Evolutionary conservation across 2,888 invertebrate species (phyloP), one percentile per base, ranked within the genome.

Genomic region (Pachymerium ferrugineum): DNA sequence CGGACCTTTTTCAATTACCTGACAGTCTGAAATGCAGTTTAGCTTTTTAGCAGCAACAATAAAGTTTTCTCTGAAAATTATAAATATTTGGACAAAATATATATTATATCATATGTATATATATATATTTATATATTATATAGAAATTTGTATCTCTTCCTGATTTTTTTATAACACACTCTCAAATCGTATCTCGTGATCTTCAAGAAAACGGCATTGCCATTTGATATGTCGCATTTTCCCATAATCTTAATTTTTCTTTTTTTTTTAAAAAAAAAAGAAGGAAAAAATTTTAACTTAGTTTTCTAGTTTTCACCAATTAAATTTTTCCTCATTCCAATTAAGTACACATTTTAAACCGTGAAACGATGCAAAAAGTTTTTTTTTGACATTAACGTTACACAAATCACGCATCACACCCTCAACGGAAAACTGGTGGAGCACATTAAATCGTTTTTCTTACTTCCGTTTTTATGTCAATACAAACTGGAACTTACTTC

Each of bases 31-130:
- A 54, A 54, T 54, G 54, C 54, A 25, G 25, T 1, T 54, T 54
- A n/a, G n/a, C n/a, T 1, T 54, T 25, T 47, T 54, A 54, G 54
- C 22, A 54, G 54, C 54, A 54, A 54, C 54, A 10, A 54, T 54
- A 54, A 54, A 54, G n/a, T 54, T 54, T 25, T 54, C 54, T 54
- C 54, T 54, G 54, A 54, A 54, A 54, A 54, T 54, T 54, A 54
- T 54, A 54, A 54, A 54, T 54, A 54, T 54, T 54, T 54, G 54
- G 54, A 54, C 54, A 54, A 54, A 54, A 54, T 54, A 54, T 54
- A 54, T 54, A 54, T 54, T 54, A 54, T 54, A 25, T 54, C 54
- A 14, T 54, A 38, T 38, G n/a, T 38, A n/a, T 25, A 25, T 54
- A 54, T 54, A 54, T 54, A 54, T 54, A 54, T 25, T 54, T 54